Evolutionary conservation across 2,113 vertebrate species (phyloP).

Genomic region (Anser brachyrhynchus): DNA sequence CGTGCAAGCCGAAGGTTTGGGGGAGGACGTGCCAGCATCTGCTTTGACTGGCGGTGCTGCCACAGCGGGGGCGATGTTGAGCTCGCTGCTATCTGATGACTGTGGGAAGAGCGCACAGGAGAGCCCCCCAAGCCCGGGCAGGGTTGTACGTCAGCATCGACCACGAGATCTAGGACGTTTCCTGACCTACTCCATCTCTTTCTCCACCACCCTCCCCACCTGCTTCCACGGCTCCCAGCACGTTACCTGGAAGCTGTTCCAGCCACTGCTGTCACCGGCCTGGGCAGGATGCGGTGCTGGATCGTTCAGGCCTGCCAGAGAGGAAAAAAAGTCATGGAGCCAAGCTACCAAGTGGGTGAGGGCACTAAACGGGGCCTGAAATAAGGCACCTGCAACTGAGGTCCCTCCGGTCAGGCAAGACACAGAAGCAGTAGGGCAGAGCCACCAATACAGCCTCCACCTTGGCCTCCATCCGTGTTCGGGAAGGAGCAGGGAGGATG

Average conservation of each 20-base stretch:
- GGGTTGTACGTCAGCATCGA: not conserved
- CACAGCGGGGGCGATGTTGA: not conserved
- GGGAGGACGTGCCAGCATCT: conserved; percentile 46
- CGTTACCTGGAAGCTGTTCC: conserved; percentile 92
- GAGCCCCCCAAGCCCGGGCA: not conserved
- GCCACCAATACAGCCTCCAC: not conserved
- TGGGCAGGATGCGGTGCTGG: conserved; percentile 75
- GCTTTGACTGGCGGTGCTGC: conserved; percentile 47
- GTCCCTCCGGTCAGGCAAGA: not conserved
- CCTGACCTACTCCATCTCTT: not conserved
- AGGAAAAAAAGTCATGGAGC: not conserved
- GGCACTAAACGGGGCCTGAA: not conserved
- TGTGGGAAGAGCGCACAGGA: conserved; percentile 44
- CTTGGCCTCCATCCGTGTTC: not conserved
- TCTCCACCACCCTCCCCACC: not conserved
- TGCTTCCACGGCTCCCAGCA: not conserved
- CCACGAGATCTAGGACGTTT: not conserved
- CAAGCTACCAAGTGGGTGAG: not conserved
- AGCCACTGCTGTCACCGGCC: conserved; percentile 80
- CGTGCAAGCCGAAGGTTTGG: conserved; percentile 33
- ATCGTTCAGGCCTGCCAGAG: conserved; percentile 85
- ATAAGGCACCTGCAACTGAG: not conserved
- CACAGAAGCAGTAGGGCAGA: not conserved
- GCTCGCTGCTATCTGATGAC: conserved; percentile 81
- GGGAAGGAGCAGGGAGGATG: not conserved